Conservation (phyloP, 2,888 invertebrate species). For the Limnephilus rhombicus region DNA sequence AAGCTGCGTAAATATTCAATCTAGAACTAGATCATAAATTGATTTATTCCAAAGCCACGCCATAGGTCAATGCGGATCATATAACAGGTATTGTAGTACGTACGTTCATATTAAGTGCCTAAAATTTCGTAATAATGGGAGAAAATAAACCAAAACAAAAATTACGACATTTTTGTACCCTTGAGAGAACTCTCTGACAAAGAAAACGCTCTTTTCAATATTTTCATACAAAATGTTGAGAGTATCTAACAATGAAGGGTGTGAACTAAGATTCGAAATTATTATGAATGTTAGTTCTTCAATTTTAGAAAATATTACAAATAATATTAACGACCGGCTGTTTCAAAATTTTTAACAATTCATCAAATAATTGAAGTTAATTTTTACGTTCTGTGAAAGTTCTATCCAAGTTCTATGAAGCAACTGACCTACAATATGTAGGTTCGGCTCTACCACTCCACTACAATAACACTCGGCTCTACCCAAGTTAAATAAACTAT, state of each 20-base stretch:
- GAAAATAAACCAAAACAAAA: not conserved
- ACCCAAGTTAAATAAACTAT: too few relatives aligned
- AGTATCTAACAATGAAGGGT: not conserved
- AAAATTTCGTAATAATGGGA: not conserved
- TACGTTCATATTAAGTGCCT: not conserved
- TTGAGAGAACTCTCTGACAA: not conserved
- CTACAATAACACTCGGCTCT: not conserved
- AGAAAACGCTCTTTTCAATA: not conserved
- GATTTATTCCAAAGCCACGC: not conserved
- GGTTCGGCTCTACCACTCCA: too few relatives aligned
- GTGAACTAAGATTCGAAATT: too few relatives aligned
- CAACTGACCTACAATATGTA: too few relatives aligned
- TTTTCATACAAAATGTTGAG: too few relatives aligned
- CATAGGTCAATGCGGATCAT: not conserved
- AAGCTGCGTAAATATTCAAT: not conserved
- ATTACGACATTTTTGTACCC: not conserved
- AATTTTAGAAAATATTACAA: not conserved
- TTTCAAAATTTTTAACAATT: too few relatives aligned
- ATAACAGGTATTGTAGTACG: not conserved
- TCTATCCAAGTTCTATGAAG: too few relatives aligned
- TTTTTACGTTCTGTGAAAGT: too few relatives aligned
- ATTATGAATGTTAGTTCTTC: not conserved
- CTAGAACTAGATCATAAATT: slow-evolving; percentile 1
- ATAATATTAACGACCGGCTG: too few relatives aligned
- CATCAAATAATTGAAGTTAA: too few relatives aligned